phyloP scores from a whole-genome alignment of 2,888 invertebrate species.

The Cheilosia grossa region DNA sequence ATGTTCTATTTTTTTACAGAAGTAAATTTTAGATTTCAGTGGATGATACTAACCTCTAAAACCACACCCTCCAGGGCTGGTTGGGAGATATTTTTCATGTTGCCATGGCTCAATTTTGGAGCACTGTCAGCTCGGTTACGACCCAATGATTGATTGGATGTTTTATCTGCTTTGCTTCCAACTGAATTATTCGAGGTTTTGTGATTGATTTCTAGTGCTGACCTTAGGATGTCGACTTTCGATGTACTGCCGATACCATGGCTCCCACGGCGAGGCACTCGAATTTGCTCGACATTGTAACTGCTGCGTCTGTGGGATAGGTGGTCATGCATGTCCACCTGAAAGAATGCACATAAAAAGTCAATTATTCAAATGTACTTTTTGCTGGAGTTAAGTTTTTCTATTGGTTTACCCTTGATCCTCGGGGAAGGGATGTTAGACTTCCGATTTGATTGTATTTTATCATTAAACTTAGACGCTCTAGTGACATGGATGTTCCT shows the following conservation, averaged over 20 bases:
- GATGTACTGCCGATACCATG: conserved; percentile 83
- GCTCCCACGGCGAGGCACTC: conserved; percentile 79
- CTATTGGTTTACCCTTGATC: conserved; percentile 84
- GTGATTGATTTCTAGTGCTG: conserved; percentile 88
- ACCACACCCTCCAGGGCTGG: conserved; percentile 85
- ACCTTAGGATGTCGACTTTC: conserved; percentile 87
- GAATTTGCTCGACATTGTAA: conserved; percentile 83
- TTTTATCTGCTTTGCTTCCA: conserved; percentile 83
- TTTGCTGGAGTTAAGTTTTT: background rate
- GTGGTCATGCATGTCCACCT: conserved; percentile 83
- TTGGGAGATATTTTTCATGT: conserved; percentile 86
- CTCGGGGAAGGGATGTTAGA: conserved; percentile 88
- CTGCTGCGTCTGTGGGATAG: conserved; percentile 83
- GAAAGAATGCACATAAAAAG: conserved; percentile 26
- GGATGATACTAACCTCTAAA: conserved; percentile 84
- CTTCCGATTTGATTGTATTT: conserved; percentile 91
- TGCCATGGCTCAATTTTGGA: conserved; percentile 85
- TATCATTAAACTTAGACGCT: conserved; percentile 89
- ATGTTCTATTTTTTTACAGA: conserved; percentile 6
- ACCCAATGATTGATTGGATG: conserved; percentile 86
- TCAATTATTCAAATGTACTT: background rate
- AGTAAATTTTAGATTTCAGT: background rate
- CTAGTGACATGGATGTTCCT: conserved; percentile 88
- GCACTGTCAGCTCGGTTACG: conserved; percentile 86
- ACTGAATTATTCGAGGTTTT: conserved; percentile 84